phyloP scores from a whole-genome alignment of 2,113 vertebrate genomes.

The Micronycteris hirsuta region DNA sequence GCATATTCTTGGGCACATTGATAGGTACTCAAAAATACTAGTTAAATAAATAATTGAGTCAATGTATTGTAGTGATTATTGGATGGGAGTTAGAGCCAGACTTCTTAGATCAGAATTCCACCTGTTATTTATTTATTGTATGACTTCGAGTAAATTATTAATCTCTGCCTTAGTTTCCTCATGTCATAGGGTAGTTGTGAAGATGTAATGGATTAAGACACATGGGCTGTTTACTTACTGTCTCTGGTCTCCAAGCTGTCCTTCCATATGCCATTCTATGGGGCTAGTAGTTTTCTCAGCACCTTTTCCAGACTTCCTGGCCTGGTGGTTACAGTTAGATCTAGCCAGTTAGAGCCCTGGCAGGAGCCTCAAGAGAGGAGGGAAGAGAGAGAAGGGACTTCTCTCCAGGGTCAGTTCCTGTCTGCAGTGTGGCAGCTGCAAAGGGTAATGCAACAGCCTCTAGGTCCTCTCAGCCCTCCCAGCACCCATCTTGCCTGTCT shows the following conservation, averaged over 20 bases:
- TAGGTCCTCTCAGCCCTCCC: background rate
- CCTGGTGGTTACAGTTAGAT: background rate
- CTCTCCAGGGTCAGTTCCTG: background rate
- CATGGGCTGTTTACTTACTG: background rate
- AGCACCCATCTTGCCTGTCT: background rate
- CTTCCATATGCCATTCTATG: background rate
- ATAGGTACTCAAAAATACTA: background rate
- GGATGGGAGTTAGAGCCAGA: background rate
- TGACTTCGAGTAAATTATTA: background rate
- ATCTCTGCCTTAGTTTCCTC: background rate
- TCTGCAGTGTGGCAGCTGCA: no score
- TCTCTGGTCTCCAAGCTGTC: background rate
- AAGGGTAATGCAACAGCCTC: background rate
- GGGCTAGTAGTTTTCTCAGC: background rate
- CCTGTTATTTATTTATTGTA: background rate
- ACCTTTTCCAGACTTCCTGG: background rate
- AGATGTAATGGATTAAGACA: background rate
- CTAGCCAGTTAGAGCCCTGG: background rate
- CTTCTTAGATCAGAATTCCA: background rate
- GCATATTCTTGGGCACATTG: background rate
- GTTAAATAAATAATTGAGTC: background rate
- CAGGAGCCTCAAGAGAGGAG: background rate
- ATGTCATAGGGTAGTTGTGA: background rate
- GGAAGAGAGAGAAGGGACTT: background rate
- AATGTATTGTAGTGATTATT: background rate